phyloP scores from a whole-genome alignment of 2,888 invertebrate species.

The Calameuta pallipes region DNA sequence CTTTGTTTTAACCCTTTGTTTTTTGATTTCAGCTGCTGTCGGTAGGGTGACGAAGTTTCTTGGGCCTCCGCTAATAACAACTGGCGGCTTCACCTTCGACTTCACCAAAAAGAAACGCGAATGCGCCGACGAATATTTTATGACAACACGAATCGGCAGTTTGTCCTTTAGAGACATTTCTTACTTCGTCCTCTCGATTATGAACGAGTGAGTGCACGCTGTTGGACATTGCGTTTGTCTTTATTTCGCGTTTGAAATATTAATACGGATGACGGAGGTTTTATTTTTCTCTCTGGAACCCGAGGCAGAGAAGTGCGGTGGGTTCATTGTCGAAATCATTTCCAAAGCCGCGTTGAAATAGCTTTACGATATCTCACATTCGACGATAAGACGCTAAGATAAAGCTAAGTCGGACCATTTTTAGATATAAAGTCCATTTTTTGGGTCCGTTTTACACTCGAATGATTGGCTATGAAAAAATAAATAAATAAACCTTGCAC shows the following conservation, averaged over 20 bases:
- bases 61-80: slow-evolving; percentile 80
- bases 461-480: no score
- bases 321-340: not conserved
- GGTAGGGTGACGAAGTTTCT: slow-evolving; percentile 84
- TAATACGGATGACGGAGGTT: not conserved
- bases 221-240: not conserved
- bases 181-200: slow-evolving; percentile 76
- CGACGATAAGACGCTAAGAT: not conserved
- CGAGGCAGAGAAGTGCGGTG: not conserved
- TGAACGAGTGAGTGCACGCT: slow-evolving; percentile 72
- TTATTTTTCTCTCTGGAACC: not conserved
- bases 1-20: not conserved
- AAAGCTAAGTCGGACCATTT: not conserved
- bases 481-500: no score
- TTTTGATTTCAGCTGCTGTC: slow-evolving; percentile 76
- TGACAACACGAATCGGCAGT: slow-evolving; percentile 80
- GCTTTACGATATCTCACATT: not conserved
- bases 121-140: slow-evolving; percentile 81
- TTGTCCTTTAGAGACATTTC: slow-evolving; percentile 80
- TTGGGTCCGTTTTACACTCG: not conserved
- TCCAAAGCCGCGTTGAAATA: not conserved
- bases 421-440: not conserved
- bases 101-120: slow-evolving; percentile 78
- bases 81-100: slow-evolving; percentile 84
- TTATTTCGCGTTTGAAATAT: not conserved